Conservation (phyloP, 2,888 invertebrate species). For the Eupithecia exiguata region DNA sequence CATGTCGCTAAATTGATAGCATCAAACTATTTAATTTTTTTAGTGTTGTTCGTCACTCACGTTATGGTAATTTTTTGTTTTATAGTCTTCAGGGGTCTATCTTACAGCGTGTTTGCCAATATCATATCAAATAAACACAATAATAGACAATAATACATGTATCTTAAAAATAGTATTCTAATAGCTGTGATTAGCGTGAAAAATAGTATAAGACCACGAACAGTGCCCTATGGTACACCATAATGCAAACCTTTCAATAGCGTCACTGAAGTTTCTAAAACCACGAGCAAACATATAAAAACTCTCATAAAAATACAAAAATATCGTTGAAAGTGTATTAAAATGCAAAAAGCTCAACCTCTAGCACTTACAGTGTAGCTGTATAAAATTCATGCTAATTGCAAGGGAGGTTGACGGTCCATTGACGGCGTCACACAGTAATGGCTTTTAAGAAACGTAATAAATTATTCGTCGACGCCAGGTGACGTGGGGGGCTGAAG, state of each 20-base stretch:
- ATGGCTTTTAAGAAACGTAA: slow-evolving; percentile 83
- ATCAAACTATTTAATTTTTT: neutral
- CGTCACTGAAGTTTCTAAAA: neutral
- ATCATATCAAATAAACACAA: too few species aligned
- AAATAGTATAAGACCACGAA: neutral
- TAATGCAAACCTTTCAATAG: neutral
- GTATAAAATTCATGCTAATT: slow-evolving; percentile 78
- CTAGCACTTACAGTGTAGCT: slow-evolving; percentile 31
- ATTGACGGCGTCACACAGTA: slow-evolving; percentile 78
- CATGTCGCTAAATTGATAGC: slow-evolving; percentile 9
- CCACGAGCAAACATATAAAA: neutral
- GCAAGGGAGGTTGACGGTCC: slow-evolving; percentile 67
- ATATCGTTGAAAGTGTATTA: neutral
- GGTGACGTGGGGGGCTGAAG: slow-evolving; percentile 70
- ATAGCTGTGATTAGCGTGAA: neutral
- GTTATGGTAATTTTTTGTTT: neutral
- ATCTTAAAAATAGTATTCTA: neutral
- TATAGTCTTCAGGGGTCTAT: neutral
- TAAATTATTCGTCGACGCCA: slow-evolving; percentile 80
- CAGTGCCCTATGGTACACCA: neutral
- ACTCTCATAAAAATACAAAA: neutral
- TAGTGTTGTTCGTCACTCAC: neutral
- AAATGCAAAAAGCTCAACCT: slow-evolving; percentile 15
- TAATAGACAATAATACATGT: too few species aligned
- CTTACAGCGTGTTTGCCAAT: neutral